Evolutionary conservation across 2,888 invertebrate genomes (phyloP).

Genomic region (Busseola fusca): DNA sequence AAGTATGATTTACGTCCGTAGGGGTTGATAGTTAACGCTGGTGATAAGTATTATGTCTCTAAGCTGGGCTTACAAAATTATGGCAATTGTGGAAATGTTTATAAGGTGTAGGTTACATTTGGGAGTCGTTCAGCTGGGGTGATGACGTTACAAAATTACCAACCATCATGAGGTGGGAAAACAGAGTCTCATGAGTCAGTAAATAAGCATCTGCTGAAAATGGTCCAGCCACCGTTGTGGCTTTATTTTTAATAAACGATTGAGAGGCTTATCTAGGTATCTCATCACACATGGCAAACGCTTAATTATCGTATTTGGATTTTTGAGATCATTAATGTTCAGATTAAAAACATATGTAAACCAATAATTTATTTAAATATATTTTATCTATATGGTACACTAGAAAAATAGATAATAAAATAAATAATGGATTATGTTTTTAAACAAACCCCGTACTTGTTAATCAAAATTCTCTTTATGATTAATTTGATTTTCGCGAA

Average conservation of each 20-base stretch:
- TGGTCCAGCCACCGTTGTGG: no score
- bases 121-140: not conserved
- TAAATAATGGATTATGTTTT: not conserved
- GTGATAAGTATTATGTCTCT: slow-evolving; percentile 4
- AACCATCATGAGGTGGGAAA: not conserved
- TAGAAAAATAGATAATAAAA: not conserved
- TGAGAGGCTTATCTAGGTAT: not conserved
- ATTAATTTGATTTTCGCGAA: slow-evolving; percentile 15
- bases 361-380: not conserved
- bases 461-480: not conserved
- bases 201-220: not conserved
- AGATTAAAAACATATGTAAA: not conserved
- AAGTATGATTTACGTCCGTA: slow-evolving; percentile 32
- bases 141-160: not conserved
- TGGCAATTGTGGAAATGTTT: not conserved
- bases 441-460: not conserved
- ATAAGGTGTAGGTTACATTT: not conserved
- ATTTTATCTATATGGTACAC: not conserved
- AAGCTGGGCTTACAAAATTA: not conserved
- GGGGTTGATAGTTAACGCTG: slow-evolving; percentile 25
- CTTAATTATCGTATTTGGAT: not conserved
- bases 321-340: not conserved
- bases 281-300: not conserved
- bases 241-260: not conserved
- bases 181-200: not conserved